phyloP scores from a whole-genome alignment of 2,888 invertebrate genomes.

The Diaprepes abbreviatus region DNA sequence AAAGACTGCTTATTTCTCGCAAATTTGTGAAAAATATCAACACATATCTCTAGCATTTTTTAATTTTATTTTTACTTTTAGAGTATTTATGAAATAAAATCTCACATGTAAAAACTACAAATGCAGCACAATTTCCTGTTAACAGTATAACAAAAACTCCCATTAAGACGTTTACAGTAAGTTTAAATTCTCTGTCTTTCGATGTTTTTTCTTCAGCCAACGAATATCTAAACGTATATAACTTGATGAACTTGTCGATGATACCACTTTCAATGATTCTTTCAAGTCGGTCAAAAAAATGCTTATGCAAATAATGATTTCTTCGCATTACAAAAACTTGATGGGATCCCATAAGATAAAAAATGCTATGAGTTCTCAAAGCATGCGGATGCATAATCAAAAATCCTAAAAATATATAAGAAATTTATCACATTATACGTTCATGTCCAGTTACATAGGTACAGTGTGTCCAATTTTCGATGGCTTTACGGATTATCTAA shows the following conservation, averaged over 20 bases:
- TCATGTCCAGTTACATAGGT: too few species aligned
- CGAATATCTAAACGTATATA: conserved; percentile 1
- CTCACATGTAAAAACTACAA: background rate
- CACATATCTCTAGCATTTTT: too few species aligned
- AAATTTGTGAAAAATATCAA: too few species aligned
- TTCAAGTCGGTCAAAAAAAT: conserved; percentile 11
- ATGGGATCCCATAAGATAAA: background rate
- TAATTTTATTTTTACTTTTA: background rate
- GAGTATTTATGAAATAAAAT: background rate
- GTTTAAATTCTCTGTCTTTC: background rate
- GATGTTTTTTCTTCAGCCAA: background rate
- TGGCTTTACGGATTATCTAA: too few species aligned
- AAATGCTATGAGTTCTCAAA: conserved; percentile 15
- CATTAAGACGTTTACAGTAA: conserved; percentile 6
- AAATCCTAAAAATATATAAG: conserved; percentile 17
- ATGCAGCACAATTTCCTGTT: background rate
- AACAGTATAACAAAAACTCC: conserved; percentile 15
- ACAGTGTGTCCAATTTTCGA: too few species aligned
- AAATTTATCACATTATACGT: too few species aligned
- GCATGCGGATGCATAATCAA: conserved; percentile 18
- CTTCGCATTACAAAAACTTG: conserved; percentile 10
- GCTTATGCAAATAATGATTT: conserved; percentile 15
- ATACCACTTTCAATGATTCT: conserved; percentile 20
- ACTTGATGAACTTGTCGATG: conserved; percentile 4
- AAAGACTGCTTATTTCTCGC: too few species aligned